Conservation (phyloP, 2,888 invertebrate species). For the Agonopterix heracliana region DNA sequence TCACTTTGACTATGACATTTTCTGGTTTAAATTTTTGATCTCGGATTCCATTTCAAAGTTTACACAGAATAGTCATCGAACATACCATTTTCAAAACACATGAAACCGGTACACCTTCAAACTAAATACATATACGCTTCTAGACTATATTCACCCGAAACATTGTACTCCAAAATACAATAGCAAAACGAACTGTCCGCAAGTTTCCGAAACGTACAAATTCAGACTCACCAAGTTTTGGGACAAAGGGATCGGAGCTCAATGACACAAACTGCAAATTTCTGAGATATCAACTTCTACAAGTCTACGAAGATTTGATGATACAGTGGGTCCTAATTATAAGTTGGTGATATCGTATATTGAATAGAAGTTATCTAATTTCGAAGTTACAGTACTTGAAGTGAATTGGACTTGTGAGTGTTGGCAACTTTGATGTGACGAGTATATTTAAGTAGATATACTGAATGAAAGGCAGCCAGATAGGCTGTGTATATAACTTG, state of each 20-base stretch:
- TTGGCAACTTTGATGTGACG: not conserved
- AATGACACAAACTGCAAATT: conserved; percentile 1
- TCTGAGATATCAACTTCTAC: conserved; percentile 4
- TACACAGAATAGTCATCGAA: too few relatives aligned
- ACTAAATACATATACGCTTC: too few relatives aligned
- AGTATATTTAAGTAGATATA: too few relatives aligned
- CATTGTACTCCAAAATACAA: not conserved
- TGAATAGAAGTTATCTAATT: conserved; percentile 6
- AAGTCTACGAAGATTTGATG: not conserved
- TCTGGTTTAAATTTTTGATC: too few relatives aligned
- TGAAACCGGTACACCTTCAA: too few relatives aligned
- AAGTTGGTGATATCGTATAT: conserved; percentile 1
- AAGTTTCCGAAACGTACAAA: conserved; percentile 4
- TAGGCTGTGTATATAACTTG: too few relatives aligned
- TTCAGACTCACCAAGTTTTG: not conserved
- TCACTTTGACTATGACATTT: too few relatives aligned
- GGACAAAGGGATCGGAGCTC: not conserved
- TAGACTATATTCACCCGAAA: not conserved
- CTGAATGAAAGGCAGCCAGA: too few relatives aligned
- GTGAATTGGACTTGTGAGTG: not conserved
- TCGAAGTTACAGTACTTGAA: not conserved
- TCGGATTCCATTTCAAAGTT: too few relatives aligned
- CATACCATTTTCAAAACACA: too few relatives aligned
- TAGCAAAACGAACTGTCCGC: not conserved
- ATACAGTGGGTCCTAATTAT: conserved; percentile 2